Base-by-base conservation (phyloP, 2,113 vertebrate species). In the Xenopus laevis region DNA sequence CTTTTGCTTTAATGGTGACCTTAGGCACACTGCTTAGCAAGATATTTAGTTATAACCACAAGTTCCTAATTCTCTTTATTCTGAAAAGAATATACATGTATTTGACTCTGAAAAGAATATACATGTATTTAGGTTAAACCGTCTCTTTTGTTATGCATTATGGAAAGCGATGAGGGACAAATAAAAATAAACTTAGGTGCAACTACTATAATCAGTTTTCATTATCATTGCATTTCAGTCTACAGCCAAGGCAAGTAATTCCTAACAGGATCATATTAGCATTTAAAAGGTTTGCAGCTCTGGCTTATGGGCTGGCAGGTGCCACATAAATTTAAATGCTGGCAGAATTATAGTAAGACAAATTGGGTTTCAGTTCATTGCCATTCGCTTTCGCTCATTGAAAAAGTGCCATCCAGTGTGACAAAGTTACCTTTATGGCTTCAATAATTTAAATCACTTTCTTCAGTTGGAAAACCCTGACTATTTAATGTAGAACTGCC, bases 401-500 rank as follows among this genome's bases (percentile, higher is more conserved):
- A 70, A 76, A 69, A 70, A 57, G 60, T 70, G 58, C 64, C 66
- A 70, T 23, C 59, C 59, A 6, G 59, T 69, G 65, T 45, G 66
- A 69, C 72, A 76, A 63, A 76, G 57, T 57, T 76, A 75, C 58
- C 47, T 63, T 17, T 76, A 45, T 76, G 59, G 45, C 58, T 62
- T 74, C 72, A 21, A 27, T 27, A 53, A 27, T 44, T 69, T 69
- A 76, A 76, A 76, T 76, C 47, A 64, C 45, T 23, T 53, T 61
- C 1, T 15, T 50, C 45, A 47, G 40, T 62, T 46, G 55, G 15
- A 53, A 75, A 68, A 68, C 65, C 73, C 20, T 33, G 58, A 10
- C 33, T 20, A n/a, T 4, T 45, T 46, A 52, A 63, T 70, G 55
- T 55, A 57, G 55, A 59, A 57, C 45, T 21, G 30, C 17, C 9